A percentile compares a stretch with the other conserved stretches of the same genome.
Evolutionary conservation across 2,888 invertebrate species (phyloP).

Genomic region (Sesia apiformis): DNA sequence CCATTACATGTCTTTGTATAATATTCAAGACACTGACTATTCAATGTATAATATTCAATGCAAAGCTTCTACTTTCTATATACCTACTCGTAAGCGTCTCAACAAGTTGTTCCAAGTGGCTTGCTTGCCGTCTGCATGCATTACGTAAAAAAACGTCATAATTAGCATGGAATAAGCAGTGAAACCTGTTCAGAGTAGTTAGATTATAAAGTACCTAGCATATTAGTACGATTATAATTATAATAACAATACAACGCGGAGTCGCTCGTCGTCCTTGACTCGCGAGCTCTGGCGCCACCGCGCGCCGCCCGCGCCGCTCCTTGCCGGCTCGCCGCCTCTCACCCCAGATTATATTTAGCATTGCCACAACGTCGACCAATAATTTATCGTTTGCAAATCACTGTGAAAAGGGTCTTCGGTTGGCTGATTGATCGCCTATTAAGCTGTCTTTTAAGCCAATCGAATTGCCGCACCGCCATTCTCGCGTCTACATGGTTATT

Average conservation of each 20-base stretch:
- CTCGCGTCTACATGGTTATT: neutral
- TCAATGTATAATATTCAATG: too few species aligned
- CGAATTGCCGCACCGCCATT: neutral
- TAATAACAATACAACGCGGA: conserved; percentile 9
- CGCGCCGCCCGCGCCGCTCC: conserved; percentile 12
- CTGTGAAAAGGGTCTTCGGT: conserved; percentile 26
- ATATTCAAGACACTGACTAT: too few species aligned
- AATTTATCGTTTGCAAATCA: conserved; percentile 38
- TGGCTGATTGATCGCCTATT: conserved; percentile 24
- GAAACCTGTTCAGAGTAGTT: neutral
- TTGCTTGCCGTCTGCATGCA: neutral
- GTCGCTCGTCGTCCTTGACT: conserved; percentile 47
- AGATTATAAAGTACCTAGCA: neutral
- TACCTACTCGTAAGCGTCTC: too few species aligned
- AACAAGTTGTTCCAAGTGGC: neutral
- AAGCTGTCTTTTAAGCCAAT: conserved; percentile 8
- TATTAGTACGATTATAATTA: neutral
- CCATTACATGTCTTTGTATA: too few species aligned
- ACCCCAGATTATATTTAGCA: conserved; percentile 30
- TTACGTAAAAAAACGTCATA: neutral
- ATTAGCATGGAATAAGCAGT: neutral
- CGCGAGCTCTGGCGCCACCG: conserved; percentile 40
- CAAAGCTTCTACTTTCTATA: too few species aligned
- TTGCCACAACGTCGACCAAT: conserved; percentile 21
- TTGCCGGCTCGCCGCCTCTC: conserved; percentile 12